phyloP scores from a whole-genome alignment of 2,888 invertebrate species.

The Melinaea marsaeus region DNA sequence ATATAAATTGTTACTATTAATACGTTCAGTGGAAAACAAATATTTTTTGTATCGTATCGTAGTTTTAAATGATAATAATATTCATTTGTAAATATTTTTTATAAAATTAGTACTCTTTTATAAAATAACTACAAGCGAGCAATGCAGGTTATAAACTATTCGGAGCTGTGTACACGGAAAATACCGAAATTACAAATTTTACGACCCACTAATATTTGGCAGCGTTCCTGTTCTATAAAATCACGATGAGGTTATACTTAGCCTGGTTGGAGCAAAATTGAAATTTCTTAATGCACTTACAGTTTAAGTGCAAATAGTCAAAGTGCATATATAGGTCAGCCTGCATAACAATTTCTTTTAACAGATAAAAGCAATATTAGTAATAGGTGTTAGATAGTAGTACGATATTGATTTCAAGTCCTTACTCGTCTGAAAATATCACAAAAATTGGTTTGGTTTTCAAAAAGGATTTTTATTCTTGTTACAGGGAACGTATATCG shows the following conservation, averaged over 20 bases:
- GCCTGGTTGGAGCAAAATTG: conserved; percentile 15
- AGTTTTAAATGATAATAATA: too few relatives aligned
- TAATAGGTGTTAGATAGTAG: neutral
- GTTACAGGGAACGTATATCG: conserved; percentile 21
- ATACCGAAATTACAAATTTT: conserved; percentile 27
- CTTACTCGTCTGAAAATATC: neutral
- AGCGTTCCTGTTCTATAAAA: conserved; percentile 26
- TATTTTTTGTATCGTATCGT: too few relatives aligned
- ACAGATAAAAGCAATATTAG: neutral
- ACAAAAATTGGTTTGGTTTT: neutral
- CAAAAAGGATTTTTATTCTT: conserved; percentile 8
- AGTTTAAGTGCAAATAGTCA: conserved; percentile 1
- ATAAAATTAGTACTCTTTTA: too few relatives aligned
- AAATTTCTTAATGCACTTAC: conserved; percentile 22
- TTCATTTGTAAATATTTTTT: too few relatives aligned
- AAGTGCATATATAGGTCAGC: neutral
- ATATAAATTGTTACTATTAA: too few relatives aligned
- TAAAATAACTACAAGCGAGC: too few relatives aligned
- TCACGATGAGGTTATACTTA: conserved; percentile 24
- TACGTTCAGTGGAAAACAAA: too few relatives aligned
- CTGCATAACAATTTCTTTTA: neutral
- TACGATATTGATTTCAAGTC: neutral
- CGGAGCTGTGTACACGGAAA: conserved; percentile 9
- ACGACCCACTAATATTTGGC: conserved; percentile 27
- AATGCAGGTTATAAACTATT: conserved; percentile 2